A percentile compares a stretch with the other conserved stretches of the same genome.
These are phyloP conservation scores for Enteromius argenteus DNA, from an alignment of 2,797 vertebrate species.

Conservation along the genomic window DNA sequence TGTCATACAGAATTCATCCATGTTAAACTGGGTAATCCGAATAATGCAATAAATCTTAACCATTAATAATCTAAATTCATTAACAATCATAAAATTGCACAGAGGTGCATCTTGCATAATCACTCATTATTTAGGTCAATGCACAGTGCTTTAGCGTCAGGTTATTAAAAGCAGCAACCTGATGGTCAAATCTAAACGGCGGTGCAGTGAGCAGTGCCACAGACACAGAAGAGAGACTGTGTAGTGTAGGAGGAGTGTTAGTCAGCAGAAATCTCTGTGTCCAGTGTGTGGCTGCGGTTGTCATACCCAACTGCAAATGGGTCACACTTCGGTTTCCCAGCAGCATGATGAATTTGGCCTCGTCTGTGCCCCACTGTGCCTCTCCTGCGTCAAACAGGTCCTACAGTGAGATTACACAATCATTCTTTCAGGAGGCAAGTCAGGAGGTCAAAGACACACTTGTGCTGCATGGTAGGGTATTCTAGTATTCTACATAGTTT, in stretches of 20 bases:
- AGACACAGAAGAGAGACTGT: neutral
- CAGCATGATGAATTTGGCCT: conserved; percentile 95
- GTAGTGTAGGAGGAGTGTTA: conserved; percentile 7
- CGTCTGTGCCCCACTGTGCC: conserved; percentile 94
- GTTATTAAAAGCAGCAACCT: neutral
- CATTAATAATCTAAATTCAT: neutral
- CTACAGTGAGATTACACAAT: conserved; percentile 68
- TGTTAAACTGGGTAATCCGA: neutral
- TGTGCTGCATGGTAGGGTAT: neutral
- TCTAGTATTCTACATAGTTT: neutral
- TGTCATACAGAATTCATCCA: neutral
- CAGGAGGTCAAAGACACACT: neutral
- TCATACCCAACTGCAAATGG: conserved; percentile 90
- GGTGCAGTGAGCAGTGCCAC: neutral
- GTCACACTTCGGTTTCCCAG: conserved; percentile 91
- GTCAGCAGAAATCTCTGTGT: neutral
- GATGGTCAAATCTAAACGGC: neutral
- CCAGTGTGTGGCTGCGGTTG: neutral
- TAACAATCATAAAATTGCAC: neutral
- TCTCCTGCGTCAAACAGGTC: conserved; percentile 92
- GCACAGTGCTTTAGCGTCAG: neutral
- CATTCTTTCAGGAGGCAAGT: neutral
- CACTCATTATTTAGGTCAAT: neutral
- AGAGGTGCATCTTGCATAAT: neutral
- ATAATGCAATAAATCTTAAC: neutral